Evolutionary conservation across 2,113 vertebrate genomes (phyloP).

Genomic region (Vanacampus margaritifer): DNA sequence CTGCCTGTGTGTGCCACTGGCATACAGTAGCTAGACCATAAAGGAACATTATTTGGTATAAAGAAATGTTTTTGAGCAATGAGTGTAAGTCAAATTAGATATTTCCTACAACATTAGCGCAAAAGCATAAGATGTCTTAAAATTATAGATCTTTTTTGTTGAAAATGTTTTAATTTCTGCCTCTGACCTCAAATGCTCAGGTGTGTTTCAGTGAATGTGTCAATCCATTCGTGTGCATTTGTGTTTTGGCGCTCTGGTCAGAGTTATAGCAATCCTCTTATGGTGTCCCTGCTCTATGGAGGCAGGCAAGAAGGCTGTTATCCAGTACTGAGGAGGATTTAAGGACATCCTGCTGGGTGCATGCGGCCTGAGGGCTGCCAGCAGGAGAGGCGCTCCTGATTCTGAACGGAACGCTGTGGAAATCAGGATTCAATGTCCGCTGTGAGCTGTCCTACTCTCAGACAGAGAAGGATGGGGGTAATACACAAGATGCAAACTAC

Average conservation of each 20-base stretch:
- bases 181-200: not conserved
- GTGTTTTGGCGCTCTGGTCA: slow-evolving; percentile 6
- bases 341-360: slow-evolving; percentile 21
- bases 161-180: too few relatives aligned
- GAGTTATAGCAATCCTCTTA: slow-evolving; percentile 44
- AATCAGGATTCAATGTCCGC: slow-evolving; percentile 38
- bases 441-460: slow-evolving; percentile 13
- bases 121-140: too few relatives aligned
- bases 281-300: not conserved
- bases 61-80: too few relatives aligned
- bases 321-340: slow-evolving; percentile 23
- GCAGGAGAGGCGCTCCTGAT: slow-evolving; percentile 19
- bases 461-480: slow-evolving; percentile 3
- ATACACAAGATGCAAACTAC: not conserved
- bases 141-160: too few relatives aligned
- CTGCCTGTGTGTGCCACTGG: too few relatives aligned
- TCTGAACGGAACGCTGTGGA: slow-evolving; percentile 14
- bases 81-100: too few relatives aligned
- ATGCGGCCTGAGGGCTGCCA: slow-evolving; percentile 11
- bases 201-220: not conserved
- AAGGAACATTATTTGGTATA: too few relatives aligned
- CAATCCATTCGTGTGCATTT: not conserved
- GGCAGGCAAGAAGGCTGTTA: slow-evolving; percentile 12
- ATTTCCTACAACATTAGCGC: too few relatives aligned
- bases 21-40: too few relatives aligned